These are phyloP conservation scores for Tylochromis polylepis DNA, from an alignment of 2,113 vertebrate species.

Conservation along the genomic window DNA sequence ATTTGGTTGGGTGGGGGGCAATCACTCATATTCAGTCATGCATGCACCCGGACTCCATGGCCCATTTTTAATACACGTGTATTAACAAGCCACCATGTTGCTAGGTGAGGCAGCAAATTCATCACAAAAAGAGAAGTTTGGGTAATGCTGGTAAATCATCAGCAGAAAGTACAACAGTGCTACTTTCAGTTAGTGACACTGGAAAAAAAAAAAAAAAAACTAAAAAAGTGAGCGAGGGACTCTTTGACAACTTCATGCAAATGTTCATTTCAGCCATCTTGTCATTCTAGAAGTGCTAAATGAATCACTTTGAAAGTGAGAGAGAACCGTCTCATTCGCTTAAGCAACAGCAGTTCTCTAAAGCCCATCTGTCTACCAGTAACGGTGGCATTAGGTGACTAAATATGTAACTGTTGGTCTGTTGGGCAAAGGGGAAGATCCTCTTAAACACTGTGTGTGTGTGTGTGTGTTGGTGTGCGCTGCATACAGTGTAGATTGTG, in stretches of 20 bases:
- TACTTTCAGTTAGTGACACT: conserved; percentile 23
- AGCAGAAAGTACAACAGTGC: conserved; percentile 7
- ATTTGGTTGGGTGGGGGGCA: not conserved
- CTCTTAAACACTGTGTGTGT: conserved; percentile 34
- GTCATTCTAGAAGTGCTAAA: conserved; percentile 53
- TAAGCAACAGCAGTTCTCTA: conserved; percentile 63
- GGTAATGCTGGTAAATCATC: conserved; percentile 29
- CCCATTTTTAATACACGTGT: not conserved
- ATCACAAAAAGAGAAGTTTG: conserved; percentile 33
- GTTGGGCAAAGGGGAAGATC: conserved; percentile 68
- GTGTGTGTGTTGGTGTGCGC: not conserved
- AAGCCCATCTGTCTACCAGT: conserved; percentile 62
- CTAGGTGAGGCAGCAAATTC: conserved; percentile 29
- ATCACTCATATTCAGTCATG: conserved; percentile 20
- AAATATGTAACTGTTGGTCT: conserved; percentile 63
- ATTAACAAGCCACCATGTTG: not conserved
- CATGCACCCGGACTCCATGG: not conserved
- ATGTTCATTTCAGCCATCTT: conserved; percentile 17
- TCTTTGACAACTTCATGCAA: conserved; percentile 41
- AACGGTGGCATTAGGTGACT: conserved; percentile 62
- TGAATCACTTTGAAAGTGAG: conserved; percentile 63
- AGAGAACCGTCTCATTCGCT: conserved; percentile 41
- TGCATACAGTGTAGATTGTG: conserved; percentile 24
- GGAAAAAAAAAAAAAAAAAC: rapidly evolving
- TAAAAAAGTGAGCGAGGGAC: not conserved